A percentile compares a stretch with the other conserved stretches of the same genome.
Conservation (phyloP, 1,140 invertebrate genomes). For the Dreissena polymorpha region DNA sequence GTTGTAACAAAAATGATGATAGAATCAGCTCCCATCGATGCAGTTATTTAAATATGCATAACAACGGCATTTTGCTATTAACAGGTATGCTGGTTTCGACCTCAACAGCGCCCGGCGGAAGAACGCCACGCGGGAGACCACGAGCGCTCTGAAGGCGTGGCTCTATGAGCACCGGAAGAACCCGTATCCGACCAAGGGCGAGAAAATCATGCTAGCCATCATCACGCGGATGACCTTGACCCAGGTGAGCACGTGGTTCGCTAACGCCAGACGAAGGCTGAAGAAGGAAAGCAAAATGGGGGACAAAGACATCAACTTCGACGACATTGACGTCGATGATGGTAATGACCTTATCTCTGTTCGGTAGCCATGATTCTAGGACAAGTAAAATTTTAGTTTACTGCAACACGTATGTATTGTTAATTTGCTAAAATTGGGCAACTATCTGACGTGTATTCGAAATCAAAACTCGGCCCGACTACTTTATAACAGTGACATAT, state of each 20-base stretch:
- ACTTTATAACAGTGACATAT: too few species aligned
- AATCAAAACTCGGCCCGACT: too few species aligned
- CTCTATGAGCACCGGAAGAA: slow-evolving; percentile 99
- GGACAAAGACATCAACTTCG: slow-evolving; percentile 62
- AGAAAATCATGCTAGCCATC: slow-evolving; percentile 99
- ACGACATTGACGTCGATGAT: slow-evolving; percentile 56
- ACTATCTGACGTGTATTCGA: too few species aligned
- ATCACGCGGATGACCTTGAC: slow-evolving; percentile 99
- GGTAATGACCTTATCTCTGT: background rate
- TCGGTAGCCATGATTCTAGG: background rate
- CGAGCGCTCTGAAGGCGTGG: slow-evolving; percentile 97
- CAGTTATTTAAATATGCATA: too few species aligned
- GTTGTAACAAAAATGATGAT: background rate
- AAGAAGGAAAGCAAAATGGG: slow-evolving; percentile 92
- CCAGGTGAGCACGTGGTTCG: slow-evolving; percentile 83
- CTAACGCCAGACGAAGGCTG: slow-evolving; percentile 75
- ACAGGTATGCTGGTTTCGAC: slow-evolving; percentile 94
- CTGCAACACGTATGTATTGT: background rate
- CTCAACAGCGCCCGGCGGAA: slow-evolving; percentile 94
- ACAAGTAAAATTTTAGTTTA: background rate
- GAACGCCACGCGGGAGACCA: slow-evolving; percentile 97
- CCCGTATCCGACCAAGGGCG: slow-evolving; percentile 98
- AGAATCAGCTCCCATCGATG: too few species aligned
- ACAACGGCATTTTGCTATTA: too few species aligned
- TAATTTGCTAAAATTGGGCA: too few species aligned